Base-by-base conservation (phyloP, 1,140 invertebrate genomes). In the Solen grandis region DNA sequence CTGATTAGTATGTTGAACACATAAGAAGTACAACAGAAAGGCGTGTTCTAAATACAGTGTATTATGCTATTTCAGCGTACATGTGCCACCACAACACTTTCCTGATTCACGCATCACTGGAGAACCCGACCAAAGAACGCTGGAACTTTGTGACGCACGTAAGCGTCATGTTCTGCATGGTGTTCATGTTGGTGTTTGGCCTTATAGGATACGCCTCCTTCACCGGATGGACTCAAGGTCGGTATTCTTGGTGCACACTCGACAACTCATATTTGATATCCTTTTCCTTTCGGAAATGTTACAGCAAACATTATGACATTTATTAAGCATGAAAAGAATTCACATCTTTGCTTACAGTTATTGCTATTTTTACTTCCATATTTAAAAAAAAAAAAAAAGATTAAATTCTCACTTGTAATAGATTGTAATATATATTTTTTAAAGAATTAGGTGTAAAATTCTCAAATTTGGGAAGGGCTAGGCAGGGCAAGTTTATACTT, bases 81-180 rank as follows among this genome's bases (percentile, higher is more conserved):
- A 97, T 97, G 96, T 97, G 96, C 88, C 97, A 97, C 88, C 96
- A 97, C 92, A 97, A 96, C 87, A 96, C 96, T 65, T 97, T 97
- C 89, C 93, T 97, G 59, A 95, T 97, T 78, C 97, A 97, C 92
- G 94, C 94, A 55, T 97, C 96, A 22, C 95, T 97, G 88, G 94
- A 96, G 87, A 94, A 96, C 69, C 95, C 96, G n/a, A 95, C 94
- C 29, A 94, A 96, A 87, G 93, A 94, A 83, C 94, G 95, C 81
- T 97, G 96, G 96, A 95, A 96, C 86, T 94, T 95, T 81, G 96
- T 97, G 0, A 92, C 96, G 0, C 96, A 97, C 90, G 94, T 95
- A 90, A 96, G 96, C 36, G 94, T 97, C 55, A 93, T 94, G 46
- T 94, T 94, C 10, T 95, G 96, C 57, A 95, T 96, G 86, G 84